Evolutionary conservation across 2,113 vertebrate species (phyloP).

Genomic region (Campylomormyrus numenius): DNA sequence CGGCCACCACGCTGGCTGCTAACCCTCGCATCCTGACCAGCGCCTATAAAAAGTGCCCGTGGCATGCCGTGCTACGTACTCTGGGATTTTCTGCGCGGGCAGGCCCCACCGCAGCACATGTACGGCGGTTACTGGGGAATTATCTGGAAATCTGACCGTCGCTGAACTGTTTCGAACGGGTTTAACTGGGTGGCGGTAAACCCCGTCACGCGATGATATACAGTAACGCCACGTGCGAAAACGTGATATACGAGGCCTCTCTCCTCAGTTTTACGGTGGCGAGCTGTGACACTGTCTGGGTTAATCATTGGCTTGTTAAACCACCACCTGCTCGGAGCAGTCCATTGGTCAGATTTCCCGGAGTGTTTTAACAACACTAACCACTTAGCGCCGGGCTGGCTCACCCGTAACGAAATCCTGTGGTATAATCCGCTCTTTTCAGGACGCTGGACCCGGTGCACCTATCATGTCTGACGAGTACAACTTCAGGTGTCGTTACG

Average conservation of each 20-base stretch:
- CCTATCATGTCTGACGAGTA: background rate
- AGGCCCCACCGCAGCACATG: background rate
- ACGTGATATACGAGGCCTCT: background rate
- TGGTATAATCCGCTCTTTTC: background rate
- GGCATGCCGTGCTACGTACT: too few species aligned
- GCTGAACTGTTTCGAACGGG: background rate
- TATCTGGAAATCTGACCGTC: constrained; percentile 7
- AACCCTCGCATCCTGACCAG: background rate
- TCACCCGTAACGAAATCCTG: background rate
- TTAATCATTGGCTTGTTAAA: constrained; percentile 6
- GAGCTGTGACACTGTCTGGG: background rate
- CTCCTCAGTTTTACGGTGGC: background rate
- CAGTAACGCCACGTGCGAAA: background rate
- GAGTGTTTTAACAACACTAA: background rate
- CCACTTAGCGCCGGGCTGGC: background rate
- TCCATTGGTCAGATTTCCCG: background rate
- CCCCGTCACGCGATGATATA: background rate
- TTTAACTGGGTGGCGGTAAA: background rate
- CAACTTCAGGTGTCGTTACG: background rate
- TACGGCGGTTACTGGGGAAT: background rate
- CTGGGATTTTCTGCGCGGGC: background rate
- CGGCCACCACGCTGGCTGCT: background rate
- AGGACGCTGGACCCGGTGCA: background rate
- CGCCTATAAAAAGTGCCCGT: background rate
- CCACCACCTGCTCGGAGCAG: background rate